Evolutionary conservation across 1,140 invertebrate species (phyloP).

Genomic region (Pseudomyrmex pallidus): DNA sequence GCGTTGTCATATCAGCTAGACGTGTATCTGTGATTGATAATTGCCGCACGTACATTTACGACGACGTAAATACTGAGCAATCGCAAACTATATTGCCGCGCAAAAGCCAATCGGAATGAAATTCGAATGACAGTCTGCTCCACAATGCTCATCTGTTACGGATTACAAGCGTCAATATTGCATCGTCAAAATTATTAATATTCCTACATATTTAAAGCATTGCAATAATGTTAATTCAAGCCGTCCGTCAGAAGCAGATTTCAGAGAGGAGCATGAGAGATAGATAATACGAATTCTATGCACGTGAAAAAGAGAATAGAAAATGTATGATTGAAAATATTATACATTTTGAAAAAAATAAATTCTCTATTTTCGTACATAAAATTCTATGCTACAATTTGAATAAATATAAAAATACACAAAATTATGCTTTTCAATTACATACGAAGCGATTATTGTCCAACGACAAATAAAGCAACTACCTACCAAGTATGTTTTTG

Average conservation of each 20-base stretch:
- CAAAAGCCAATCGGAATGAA: conserved; percentile 39
- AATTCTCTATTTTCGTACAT: too few species aligned
- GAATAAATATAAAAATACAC: too few species aligned
- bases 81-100: conserved; percentile 17
- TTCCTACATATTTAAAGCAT: not conserved
- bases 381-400: not conserved
- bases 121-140: conserved; percentile 39
- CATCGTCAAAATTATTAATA: conserved; percentile 44
- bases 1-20: not conserved
- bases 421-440: too few species aligned
- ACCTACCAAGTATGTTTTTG: too few species aligned
- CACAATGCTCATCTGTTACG: conserved; percentile 25
- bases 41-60: conserved; percentile 30
- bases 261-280: not conserved
- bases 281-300: not conserved
- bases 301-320: too few species aligned
- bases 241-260: not conserved
- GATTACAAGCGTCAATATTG: conserved; percentile 24
- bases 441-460: too few species aligned
- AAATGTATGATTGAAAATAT: too few species aligned
- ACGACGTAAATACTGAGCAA: conserved; percentile 16
- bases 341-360: too few species aligned
- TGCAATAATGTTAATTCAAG: not conserved
- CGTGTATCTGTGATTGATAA: conserved; percentile 28
- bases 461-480: too few species aligned